Evolutionary conservation across 2,888 invertebrate genomes (phyloP).

Genomic region (Sylvicola cinctus): DNA sequence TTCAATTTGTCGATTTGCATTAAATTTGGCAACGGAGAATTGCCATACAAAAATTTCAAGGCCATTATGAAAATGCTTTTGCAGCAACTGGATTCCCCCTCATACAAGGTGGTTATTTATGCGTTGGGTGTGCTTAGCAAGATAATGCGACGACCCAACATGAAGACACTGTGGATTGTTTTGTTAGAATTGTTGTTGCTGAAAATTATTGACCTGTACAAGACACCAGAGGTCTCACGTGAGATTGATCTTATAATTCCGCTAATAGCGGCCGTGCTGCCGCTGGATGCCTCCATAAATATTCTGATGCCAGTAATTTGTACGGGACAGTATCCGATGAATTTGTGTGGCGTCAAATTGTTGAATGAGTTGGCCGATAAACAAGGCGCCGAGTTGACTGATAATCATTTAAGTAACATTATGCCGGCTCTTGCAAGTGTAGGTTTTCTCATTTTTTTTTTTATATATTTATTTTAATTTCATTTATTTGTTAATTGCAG

Average conservation of each 20-base stretch:
- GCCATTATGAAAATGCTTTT: conserved; percentile 56
- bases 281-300: conserved; percentile 53
- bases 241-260: conserved; percentile 69
- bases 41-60: conserved; percentile 30
- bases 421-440: conserved; percentile 81
- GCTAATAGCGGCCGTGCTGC: conserved; percentile 56
- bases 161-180: conserved; percentile 60
- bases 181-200: conserved; percentile 82
- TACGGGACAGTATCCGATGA: conserved; percentile 69
- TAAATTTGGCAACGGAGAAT: conserved; percentile 28
- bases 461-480: background rate
- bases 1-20: conserved; percentile 27
- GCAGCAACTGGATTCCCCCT: conserved; percentile 36
- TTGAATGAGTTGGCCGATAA: conserved; percentile 67
- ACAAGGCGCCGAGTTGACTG: conserved; percentile 45
- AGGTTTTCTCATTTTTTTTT: conserved; percentile 10
- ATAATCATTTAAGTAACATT: conserved; percentile 53
- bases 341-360: conserved; percentile 84
- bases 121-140: conserved; percentile 67
- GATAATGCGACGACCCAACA: conserved; percentile 57
- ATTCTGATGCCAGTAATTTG: conserved; percentile 61
- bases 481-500: conserved; percentile 24
- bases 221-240: conserved; percentile 44
- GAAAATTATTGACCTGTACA: conserved; percentile 75
- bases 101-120: conserved; percentile 46